phyloP scores from a whole-genome alignment of 2,888 invertebrate species.

The Drosophila siamana region DNA sequence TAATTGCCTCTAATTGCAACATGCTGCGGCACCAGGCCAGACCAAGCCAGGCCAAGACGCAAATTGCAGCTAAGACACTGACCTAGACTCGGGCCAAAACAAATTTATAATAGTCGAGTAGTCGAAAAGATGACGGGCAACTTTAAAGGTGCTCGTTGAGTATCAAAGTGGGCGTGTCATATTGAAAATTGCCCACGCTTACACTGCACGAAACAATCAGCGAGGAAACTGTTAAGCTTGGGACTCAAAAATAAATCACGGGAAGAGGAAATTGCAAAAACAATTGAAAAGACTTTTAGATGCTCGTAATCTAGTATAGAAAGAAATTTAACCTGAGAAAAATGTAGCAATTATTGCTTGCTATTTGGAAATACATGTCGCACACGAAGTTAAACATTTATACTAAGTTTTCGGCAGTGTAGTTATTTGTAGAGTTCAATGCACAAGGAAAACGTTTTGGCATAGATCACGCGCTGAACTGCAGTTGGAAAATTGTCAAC shows the following conservation, averaged over 20 bases:
- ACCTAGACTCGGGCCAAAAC: conserved; percentile 74
- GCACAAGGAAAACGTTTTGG: conserved; percentile 49
- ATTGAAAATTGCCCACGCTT: conserved; percentile 37
- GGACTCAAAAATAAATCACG: not conserved
- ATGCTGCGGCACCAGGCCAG: conserved; percentile 37
- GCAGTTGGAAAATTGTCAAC: conserved; percentile 64
- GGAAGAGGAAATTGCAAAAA: not conserved
- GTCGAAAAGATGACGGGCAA: conserved; percentile 28
- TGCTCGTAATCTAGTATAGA: too few species aligned
- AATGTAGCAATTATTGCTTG: too few species aligned
- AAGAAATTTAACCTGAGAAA: too few species aligned
- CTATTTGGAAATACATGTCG: too few species aligned
- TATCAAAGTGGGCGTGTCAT: conserved; percentile 41
- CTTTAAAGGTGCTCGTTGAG: conserved; percentile 54
- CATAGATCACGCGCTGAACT: conserved; percentile 59
- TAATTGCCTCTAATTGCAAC: conserved; percentile 83
- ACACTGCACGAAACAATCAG: conserved; percentile 4
- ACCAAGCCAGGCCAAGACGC: conserved; percentile 31
- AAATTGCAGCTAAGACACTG: conserved; percentile 82
- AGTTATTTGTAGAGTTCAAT: conserved; percentile 60
- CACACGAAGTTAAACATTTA: too few species aligned
- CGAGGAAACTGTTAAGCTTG: not conserved
- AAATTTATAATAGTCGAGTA: conserved; percentile 64
- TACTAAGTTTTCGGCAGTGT: not conserved
- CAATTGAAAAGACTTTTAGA: not conserved